Conservation (phyloP, 1,140 invertebrate genomes). For the Caenorhabditis elegans region DNA sequence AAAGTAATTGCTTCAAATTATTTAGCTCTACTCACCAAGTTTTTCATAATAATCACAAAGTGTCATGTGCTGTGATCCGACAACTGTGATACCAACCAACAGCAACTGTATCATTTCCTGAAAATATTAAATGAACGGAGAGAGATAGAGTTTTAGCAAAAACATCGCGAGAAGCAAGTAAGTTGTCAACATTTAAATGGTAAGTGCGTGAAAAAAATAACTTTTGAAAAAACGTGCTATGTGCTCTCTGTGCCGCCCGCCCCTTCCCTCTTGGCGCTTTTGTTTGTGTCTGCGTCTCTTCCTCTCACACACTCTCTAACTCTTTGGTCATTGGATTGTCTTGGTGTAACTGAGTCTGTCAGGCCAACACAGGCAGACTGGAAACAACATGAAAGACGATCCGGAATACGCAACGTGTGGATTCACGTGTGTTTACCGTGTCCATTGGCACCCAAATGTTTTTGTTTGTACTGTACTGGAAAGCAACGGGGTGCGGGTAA, state of each 20-base stretch:
- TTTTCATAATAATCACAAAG: conserved; percentile 40
- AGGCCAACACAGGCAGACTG: not conserved
- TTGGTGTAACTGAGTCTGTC: conserved; percentile 17
- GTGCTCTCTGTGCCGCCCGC: not conserved
- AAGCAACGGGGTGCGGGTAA: not conserved
- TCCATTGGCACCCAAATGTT: not conserved
- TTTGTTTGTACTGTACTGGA: conserved; percentile 20
- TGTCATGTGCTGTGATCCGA: conserved; percentile 18
- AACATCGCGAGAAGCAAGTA: not conserved
- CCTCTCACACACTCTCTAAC: not conserved
- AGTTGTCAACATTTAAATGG: not conserved
- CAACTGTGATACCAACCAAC: conserved; percentile 22
- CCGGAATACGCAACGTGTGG: conserved; percentile 26
- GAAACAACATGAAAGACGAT: conserved; percentile 26
- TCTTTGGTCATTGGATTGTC: conserved; percentile 29
- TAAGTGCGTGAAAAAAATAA: conserved; percentile 13
- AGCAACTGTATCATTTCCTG: conserved; percentile 11
- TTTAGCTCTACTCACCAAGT: not conserved
- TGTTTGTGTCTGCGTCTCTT: not conserved
- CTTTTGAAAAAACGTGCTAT: not conserved
- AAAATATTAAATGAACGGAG: not conserved
- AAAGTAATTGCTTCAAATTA: not conserved
- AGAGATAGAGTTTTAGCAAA: too few relatives aligned
- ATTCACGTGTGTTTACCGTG: not conserved
- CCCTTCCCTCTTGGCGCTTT: not conserved